Conservation (phyloP, 23 tunicate species). For the Styela clava region DNA sequence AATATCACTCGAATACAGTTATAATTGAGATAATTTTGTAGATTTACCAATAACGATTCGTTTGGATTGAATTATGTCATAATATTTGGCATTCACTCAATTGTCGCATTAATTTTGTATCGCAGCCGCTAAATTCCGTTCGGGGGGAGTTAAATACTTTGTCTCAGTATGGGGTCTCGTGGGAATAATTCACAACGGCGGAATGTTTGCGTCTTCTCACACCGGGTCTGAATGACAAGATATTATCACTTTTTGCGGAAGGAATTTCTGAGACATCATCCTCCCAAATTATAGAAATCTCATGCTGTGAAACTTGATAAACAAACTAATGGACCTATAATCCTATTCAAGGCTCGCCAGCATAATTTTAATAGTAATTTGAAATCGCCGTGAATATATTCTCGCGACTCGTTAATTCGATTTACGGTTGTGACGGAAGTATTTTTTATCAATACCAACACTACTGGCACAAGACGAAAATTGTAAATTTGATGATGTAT, state of each 20-base stretch:
- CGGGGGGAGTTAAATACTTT: background rate
- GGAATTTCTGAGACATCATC: background rate
- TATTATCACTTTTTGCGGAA: constrained; percentile 4
- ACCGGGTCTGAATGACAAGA: constrained; percentile 16
- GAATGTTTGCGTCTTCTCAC: constrained; percentile 20
- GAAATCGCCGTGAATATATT: background rate
- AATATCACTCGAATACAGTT: too few species aligned
- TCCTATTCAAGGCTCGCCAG: background rate
- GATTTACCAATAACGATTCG: too few species aligned
- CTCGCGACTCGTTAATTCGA: background rate
- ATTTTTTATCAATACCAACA: too few species aligned
- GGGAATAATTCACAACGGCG: constrained; percentile 17
- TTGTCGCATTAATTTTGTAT: background rate
- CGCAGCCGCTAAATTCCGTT: background rate
- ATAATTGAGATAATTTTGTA: too few species aligned
- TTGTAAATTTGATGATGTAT: too few species aligned
- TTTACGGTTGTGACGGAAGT: too few species aligned
- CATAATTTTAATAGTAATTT: background rate
- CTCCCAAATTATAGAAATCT: background rate
- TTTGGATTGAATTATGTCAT: background rate
- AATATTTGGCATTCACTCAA: too few species aligned
- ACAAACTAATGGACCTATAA: background rate
- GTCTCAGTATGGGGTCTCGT: constrained; percentile 20
- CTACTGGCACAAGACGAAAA: too few species aligned
- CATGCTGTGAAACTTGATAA: background rate